Base-by-base conservation (phyloP, 2,113 vertebrate genomes). In the Etheostoma spectabile region DNA sequence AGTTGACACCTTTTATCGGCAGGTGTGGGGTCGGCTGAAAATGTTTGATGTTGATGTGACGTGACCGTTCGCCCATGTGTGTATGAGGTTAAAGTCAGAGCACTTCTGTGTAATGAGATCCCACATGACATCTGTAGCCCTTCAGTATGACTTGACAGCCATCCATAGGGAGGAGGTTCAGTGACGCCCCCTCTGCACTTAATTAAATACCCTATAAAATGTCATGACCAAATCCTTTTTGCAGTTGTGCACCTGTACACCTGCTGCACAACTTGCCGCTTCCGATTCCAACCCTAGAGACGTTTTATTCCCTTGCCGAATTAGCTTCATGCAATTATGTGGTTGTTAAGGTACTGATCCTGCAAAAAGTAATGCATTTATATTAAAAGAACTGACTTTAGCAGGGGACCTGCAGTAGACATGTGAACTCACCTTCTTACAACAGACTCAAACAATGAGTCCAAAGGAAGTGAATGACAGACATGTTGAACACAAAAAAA, bases 31-130 rank as follows among this genome's bases (percentile, higher is more conserved):
- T 85, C 77, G 77, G 63, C 65, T 56, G 46, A 78, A 69, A 52
- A 19, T 55, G 46, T 4, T 24, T 77, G 68, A 85, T 84, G 65
- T 53, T 82, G 74, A 86, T 76, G 74, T 52, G 27, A 72, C 55
- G 38, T 13, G 70, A 77, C 18, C 15, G 57, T 73, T 64, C 64
- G 24, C 49, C 52, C 71, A 57, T 84, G 72, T 87, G 76, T 87
- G 77, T 78, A 56, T 82, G 59, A 86, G 82, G 61, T 82, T 75
- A 81, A 72, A 82, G 66, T 83, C 79, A 78, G 66, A 83, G 62
- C 66, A 71, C 77, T 57, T 65, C 64, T 80, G 35, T 77, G 86
- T 91, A 94, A 93, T 86, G 38, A 91, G 89, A 94, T 86, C 88
- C 86, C 64, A 48, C 55, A 53, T 30, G 70, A 89, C 91, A 89